phyloP scores from a whole-genome alignment of 2,888 invertebrate genomes.

The Philopedon plagiatum region DNA sequence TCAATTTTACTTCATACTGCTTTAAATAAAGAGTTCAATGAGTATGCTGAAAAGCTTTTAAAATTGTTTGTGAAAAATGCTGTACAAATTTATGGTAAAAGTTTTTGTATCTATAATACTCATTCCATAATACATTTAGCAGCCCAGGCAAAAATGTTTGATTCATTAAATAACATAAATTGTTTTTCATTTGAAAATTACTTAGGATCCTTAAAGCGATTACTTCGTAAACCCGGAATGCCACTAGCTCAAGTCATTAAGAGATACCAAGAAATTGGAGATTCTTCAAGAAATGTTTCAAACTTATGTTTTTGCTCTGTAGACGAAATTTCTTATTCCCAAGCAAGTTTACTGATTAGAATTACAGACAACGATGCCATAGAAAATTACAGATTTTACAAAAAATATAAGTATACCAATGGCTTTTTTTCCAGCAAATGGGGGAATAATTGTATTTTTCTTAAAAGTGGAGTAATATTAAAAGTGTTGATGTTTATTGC shows the following conservation, averaged over 20 bases:
- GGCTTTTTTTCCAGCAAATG: no score
- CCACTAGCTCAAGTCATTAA: slow-evolving; percentile 45
- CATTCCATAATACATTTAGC: slow-evolving; percentile 49
- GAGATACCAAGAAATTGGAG: slow-evolving; percentile 33
- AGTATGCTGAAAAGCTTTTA: slow-evolving; percentile 46
- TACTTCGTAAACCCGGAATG: slow-evolving; percentile 47
- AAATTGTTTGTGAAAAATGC: slow-evolving; percentile 44
- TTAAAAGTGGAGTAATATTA: no score
- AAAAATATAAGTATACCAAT: no score
- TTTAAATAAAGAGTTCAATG: slow-evolving; percentile 42
- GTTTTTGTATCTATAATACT: slow-evolving; percentile 44
- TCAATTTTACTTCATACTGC: slow-evolving; percentile 31
- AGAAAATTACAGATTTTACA: no score
- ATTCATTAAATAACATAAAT: slow-evolving; percentile 39
- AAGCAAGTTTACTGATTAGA: background rate
- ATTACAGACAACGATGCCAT: no score
- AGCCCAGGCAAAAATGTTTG: slow-evolving; percentile 45
- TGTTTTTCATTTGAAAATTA: slow-evolving; percentile 49
- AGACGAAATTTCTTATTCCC: background rate
- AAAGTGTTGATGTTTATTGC: no score
- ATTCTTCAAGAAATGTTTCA: background rate
- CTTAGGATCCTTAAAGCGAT: slow-evolving; percentile 37
- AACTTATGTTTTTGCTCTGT: background rate
- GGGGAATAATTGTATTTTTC: no score
- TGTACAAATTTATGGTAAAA: slow-evolving; percentile 42